Conservation (phyloP, 2,113 vertebrate genomes). For the Oceanites oceanicus region DNA sequence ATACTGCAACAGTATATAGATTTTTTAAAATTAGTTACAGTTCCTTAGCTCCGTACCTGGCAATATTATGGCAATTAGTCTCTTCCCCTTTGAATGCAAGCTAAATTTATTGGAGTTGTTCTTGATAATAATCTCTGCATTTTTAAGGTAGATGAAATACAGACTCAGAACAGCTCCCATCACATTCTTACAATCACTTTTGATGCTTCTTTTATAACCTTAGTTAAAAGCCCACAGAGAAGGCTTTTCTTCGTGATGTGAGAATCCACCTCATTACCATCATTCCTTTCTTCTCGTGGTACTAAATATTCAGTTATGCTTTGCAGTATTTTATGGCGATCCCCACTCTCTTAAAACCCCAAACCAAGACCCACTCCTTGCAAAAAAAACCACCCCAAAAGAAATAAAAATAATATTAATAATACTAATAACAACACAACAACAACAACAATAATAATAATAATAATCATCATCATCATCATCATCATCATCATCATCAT, state of each 20-base stretch:
- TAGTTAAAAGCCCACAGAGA: background rate
- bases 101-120: background rate
- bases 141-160: background rate
- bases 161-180: background rate
- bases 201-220: background rate
- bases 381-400: background rate
- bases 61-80: background rate
- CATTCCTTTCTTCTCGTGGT: background rate
- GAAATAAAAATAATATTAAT: no score
- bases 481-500: no score
- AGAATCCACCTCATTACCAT: background rate
- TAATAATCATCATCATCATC: no score
- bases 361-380: background rate
- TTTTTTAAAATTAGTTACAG: background rate
- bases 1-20: background rate
- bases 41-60: background rate
- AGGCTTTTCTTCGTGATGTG: constrained; percentile 5
- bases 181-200: background rate
- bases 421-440: no score
- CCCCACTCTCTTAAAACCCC: background rate
- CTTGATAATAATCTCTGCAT: background rate
- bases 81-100: background rate
- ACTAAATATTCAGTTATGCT: background rate
- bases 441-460: background rate
- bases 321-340: background rate